Conservation (phyloP, 2,797 vertebrate genomes). For the Erethizon dorsatum region DNA sequence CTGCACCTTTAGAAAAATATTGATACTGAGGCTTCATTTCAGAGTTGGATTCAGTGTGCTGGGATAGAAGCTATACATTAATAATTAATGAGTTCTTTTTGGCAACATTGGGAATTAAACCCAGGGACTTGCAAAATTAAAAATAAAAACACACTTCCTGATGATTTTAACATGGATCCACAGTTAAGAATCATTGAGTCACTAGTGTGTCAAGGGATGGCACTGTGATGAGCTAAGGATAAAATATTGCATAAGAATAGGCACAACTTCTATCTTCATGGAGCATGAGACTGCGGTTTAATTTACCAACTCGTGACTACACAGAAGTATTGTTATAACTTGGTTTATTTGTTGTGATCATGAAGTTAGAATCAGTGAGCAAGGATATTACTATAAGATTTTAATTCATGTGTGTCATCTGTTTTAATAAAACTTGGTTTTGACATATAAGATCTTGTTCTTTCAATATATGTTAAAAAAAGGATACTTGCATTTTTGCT, state of each 20-base stretch:
- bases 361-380: not conserved
- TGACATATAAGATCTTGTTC: not conserved
- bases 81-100: not conserved
- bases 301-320: not conserved
- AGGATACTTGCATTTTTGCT: not conserved
- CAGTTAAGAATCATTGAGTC: not conserved
- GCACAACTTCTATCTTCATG: not conserved
- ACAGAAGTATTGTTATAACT: not conserved
- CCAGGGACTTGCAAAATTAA: not conserved
- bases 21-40: slow-evolving; percentile 37
- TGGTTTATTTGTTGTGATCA: not conserved
- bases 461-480: slow-evolving; percentile 10
- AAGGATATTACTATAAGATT: not conserved
- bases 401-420: not conserved
- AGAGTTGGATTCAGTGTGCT: slow-evolving; percentile 4
- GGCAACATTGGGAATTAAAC: not conserved
- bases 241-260: not conserved
- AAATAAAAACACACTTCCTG: not conserved
- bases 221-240: not conserved
- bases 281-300: not conserved
- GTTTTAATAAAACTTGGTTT: slow-evolving; percentile 22
- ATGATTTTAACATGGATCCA: not conserved
- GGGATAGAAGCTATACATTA: not conserved
- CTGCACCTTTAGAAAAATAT: not conserved
- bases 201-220: not conserved